Conservation (phyloP, 2,797 vertebrate genomes). For the Gymnothorax javanicus region DNA sequence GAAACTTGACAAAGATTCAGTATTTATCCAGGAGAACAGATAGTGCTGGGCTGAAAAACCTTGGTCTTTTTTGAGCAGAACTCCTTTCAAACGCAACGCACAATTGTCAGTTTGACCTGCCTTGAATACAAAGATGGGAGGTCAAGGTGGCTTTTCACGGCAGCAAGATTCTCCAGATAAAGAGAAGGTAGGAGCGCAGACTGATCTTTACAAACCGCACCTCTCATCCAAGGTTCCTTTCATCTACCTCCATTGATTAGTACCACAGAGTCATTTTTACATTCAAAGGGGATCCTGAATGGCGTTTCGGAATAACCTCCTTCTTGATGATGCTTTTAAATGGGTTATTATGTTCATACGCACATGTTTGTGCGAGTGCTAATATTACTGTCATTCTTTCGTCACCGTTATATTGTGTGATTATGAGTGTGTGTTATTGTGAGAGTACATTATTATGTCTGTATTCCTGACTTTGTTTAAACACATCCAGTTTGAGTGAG, state of each 20-base stretch:
- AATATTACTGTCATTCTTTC: not conserved
- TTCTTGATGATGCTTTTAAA: not conserved
- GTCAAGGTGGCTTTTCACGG: constrained; percentile 21
- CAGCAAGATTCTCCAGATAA: not conserved
- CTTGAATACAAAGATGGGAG: constrained; percentile 41
- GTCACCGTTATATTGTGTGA: too few species aligned
- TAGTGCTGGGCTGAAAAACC: constrained; percentile 45
- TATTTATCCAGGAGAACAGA: constrained; percentile 54
- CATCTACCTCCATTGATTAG: not conserved
- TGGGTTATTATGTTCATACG: not conserved
- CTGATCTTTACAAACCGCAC: constrained; percentile 15
- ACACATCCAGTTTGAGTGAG: too few species aligned
- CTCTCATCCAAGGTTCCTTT: not conserved
- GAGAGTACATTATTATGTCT: not conserved
- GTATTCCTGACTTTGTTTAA: not conserved
- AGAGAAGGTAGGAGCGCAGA: not conserved
- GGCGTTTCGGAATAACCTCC: not conserved
- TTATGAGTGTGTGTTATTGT: not conserved
- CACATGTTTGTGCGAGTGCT: not conserved
- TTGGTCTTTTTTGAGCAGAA: constrained; percentile 24
- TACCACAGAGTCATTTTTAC: not conserved
- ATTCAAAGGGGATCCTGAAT: not conserved
- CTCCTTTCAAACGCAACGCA: constrained; percentile 37
- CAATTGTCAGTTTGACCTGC: constrained; percentile 46
- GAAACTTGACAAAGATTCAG: constrained; percentile 65